phyloP scores from a whole-genome alignment of 2,113 vertebrate species.

The Carollia perspicillata region DNA sequence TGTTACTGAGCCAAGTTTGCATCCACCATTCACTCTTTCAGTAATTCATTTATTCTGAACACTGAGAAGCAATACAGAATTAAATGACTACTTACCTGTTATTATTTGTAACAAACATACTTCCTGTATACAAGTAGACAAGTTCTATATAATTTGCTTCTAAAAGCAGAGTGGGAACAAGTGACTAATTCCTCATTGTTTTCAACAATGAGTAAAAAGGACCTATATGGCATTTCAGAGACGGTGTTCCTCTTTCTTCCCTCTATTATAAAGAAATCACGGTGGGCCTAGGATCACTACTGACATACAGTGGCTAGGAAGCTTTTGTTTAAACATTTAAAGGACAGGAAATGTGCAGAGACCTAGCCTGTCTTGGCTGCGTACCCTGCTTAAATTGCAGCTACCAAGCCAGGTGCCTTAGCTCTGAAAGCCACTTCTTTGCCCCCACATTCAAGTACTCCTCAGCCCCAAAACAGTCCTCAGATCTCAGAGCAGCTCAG shows the following conservation, averaged over 20 bases:
- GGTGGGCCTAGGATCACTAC: not conserved
- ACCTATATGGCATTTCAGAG: not conserved
- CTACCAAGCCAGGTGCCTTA: not conserved
- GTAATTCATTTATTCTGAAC: slow-evolving; percentile 34
- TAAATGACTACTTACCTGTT: slow-evolving; percentile 44
- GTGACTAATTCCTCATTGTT: slow-evolving; percentile 44
- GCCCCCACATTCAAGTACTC: not conserved
- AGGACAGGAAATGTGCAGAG: not conserved
- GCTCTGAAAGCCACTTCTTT: not conserved
- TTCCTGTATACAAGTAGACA: not conserved
- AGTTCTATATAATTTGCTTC: slow-evolving; percentile 53
- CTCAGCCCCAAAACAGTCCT: not conserved
- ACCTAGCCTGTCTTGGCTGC: not conserved
- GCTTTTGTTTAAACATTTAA: slow-evolving; percentile 20
- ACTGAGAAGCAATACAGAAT: slow-evolving; percentile 26
- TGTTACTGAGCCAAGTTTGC: not conserved
- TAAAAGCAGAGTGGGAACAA: slow-evolving; percentile 32
- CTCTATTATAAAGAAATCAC: slow-evolving; percentile 29
- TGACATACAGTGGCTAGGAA: not conserved
- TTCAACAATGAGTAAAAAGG: slow-evolving; percentile 2
- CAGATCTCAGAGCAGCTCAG: not conserved
- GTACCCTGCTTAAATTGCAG: not conserved
- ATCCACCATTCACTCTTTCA: not conserved
- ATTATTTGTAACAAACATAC: slow-evolving; percentile 34
- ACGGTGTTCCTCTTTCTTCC: not conserved